Base-by-base conservation (phyloP, 2,888 invertebrate species). In the Ashinkailepas kermadecensis region DNA sequence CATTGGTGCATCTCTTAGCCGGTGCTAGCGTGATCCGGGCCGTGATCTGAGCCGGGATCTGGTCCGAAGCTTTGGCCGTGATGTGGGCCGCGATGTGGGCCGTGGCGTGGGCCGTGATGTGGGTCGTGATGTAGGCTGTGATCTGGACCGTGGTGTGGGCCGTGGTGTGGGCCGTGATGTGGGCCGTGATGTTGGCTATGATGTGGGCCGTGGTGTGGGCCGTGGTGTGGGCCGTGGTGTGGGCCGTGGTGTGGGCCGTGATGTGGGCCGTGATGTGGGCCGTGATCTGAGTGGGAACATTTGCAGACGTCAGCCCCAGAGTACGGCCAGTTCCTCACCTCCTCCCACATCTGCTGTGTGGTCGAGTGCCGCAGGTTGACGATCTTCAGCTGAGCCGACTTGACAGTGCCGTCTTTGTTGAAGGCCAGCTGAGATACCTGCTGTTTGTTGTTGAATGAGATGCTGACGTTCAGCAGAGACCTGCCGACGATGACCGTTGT, bases 361-460 rank as follows among this genome's bases (percentile, higher is more conserved):
- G 93, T 93, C 57, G 85, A 85, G 6, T 95, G 95, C 83, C 95
- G 91, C 65, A 97, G 90, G 87, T 97, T 97, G 94, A 97, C 95
- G 85, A 97, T 96, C 89, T 95, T 95, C 82, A 97, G 89, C 87
- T 96, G 95, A 0, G 95, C 95, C 1, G 95, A 93, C 86, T 93
- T 92, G 70, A 96, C 89, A 82, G 95, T 95, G 1, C 97, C 97
- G 85, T 96, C 96, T 62, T 93, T 93, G 12, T 96, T 96, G 87
- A 97, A 97, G 87, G 96, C 94, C 82, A 96, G 91, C 86, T 93
- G 93, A 0, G 94, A 95, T 93, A 92, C 78, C 65, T 82, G 81
- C 3, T 83, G 83, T 78, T 85, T 85, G 11, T 91, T 90, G 83
- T 95, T 95, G 15, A 92, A 91, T 85, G 95, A 94, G 4, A 96